Evolutionary conservation across 2,888 invertebrate genomes (phyloP), one percentile per base, ranked within the genome.

Genomic region (Troilus luridus): DNA sequence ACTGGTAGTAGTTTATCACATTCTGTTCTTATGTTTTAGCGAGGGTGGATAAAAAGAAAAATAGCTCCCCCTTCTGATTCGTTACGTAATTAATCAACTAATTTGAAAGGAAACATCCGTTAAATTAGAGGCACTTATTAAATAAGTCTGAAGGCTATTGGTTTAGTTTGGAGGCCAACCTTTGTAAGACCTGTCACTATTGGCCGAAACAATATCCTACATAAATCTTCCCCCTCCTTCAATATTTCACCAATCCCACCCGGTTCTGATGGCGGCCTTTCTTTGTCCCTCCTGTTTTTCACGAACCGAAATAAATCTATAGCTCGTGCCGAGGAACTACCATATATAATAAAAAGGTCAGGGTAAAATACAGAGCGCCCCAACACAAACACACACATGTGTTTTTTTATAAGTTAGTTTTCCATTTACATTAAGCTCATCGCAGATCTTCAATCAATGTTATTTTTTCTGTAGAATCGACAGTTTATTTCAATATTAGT

Each of bases 161-260:
- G 72, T 41, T 41, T 17, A 41, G 27, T 24, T 77, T 1, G 41
- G 19, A 41, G 41, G 17, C 17, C 72, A 41, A 41, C 72, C 41
- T 12, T 77, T 77, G 72, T 77, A 41, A 77, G 41, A 77, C 27
- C 72, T 77, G 72, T 77, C 72, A 77, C 72, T 77, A 77, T 77
- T 41, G 72, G 72, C 19, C 41, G 72, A 41, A 77, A 77, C 72
- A 77, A 77, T 77, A 77, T 77, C 72, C 72, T 41, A 77, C 72
- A 77, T 77, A 77, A 77, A 77, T 77, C 72, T 77, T 77, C 19
- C 17, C 72, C 72, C 72, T 77, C 72, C 72, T 77, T 77, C 72
- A 77, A 77, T 77, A 77, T 77, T 77, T 77, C 41, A 41, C 72
- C 72, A 77, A 77, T 77, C 72, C 72, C 72, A 77, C 27, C 72